A percentile compares a stretch with the other conserved stretches of the same genome.
Conservation (phyloP, 1,140 invertebrate genomes). For the Tenebrio molitor region DNA sequence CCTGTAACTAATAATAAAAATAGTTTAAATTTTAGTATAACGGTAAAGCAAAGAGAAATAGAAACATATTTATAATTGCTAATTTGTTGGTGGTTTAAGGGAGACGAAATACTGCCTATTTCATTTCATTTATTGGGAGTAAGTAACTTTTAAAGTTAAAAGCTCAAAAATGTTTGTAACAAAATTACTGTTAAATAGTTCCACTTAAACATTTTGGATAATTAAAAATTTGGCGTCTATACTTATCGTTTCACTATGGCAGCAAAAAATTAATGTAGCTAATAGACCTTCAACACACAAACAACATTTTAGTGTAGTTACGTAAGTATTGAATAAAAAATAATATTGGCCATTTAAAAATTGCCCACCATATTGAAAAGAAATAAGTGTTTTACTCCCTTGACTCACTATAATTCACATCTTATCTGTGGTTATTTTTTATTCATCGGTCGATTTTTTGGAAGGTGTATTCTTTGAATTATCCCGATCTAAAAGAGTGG, state of each 20-base stretch:
- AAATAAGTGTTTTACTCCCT: not conserved
- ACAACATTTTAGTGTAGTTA: conserved; percentile 24
- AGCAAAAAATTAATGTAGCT: conserved; percentile 8
- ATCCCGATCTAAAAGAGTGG: not conserved
- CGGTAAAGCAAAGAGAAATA: too few relatives aligned
- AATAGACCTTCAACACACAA: conserved; percentile 15
- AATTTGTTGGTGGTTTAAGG: too few relatives aligned
- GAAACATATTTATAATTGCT: too few relatives aligned
- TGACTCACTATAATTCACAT: conserved; percentile 18
- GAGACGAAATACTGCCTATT: too few relatives aligned
- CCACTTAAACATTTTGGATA: too few relatives aligned
- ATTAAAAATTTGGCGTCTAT: too few relatives aligned
- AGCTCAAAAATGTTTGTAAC: too few relatives aligned
- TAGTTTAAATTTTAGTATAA: too few relatives aligned
- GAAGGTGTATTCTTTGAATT: not conserved
- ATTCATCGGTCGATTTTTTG: conserved; percentile 2
- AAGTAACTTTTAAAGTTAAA: too few relatives aligned
- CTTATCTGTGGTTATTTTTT: conserved; percentile 23
- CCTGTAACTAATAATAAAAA: too few relatives aligned
- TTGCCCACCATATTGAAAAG: not conserved
- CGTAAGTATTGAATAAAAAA: conserved; percentile 22
- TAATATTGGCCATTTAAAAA: conserved; percentile 3
- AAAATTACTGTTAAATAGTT: too few relatives aligned
- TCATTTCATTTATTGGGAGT: too few relatives aligned
- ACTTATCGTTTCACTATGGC: not conserved